These are phyloP conservation scores for Pemphredon lugubris DNA, from an alignment of 2,888 invertebrate genomes.

Conservation along the genomic window DNA sequence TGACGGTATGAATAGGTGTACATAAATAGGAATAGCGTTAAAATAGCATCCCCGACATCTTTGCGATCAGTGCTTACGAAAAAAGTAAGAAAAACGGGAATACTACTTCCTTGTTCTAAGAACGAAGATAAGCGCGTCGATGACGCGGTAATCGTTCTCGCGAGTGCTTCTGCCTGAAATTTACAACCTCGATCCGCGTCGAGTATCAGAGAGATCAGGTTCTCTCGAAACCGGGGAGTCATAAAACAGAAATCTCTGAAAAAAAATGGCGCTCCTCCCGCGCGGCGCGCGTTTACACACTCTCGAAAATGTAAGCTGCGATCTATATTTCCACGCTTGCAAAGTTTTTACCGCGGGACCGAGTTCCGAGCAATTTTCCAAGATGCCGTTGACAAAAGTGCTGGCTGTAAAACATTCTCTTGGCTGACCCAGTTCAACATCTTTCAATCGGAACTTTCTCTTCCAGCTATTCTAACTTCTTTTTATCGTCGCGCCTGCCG, in stretches of 20 bases:
- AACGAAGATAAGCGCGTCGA: too few species aligned
- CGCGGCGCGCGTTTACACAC: not conserved
- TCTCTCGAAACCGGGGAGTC: too few species aligned
- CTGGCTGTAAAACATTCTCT: slow-evolving; percentile 34
- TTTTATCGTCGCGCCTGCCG: too few species aligned
- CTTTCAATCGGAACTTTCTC: slow-evolving; percentile 53
- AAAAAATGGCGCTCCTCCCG: not conserved
- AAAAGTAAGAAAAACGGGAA: too few species aligned
- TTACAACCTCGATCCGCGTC: not conserved
- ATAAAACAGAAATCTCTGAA: not conserved
- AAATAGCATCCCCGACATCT: too few species aligned
- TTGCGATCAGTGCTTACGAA: too few species aligned
- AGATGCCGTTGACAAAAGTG: slow-evolving; percentile 41
- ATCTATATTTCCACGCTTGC: slow-evolving; percentile 12
- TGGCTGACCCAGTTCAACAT: slow-evolving; percentile 32
- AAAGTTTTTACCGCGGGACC: slow-evolving; percentile 40
- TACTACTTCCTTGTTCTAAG: too few species aligned
- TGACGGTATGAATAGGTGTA: too few species aligned
- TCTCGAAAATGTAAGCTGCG: slow-evolving; percentile 24
- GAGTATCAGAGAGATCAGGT: too few species aligned
- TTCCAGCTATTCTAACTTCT: not conserved
- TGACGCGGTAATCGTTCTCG: too few species aligned
- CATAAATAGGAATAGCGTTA: too few species aligned
- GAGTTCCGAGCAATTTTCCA: slow-evolving; percentile 33
- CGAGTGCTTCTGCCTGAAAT: not conserved